Conservation (phyloP, 2,888 invertebrate genomes). For the Cynaeus angustus region DNA sequence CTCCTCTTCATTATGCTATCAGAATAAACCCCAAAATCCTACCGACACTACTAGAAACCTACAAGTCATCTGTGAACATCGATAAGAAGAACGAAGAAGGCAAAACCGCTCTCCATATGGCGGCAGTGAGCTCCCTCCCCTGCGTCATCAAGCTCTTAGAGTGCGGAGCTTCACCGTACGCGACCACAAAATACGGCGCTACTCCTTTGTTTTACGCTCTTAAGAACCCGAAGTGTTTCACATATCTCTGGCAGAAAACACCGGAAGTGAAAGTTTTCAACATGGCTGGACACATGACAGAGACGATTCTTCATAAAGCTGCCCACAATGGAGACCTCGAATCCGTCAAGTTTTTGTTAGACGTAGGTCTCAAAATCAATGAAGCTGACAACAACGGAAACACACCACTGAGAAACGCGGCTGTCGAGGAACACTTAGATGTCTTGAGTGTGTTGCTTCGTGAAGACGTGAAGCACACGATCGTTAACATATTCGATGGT, state of each 20-base stretch:
- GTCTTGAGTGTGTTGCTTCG: background rate
- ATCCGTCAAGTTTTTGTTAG: conserved; percentile 6
- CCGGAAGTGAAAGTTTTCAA: background rate
- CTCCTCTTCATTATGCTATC: background rate
- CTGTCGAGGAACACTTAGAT: background rate
- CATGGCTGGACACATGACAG: background rate
- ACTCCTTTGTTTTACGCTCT: background rate
- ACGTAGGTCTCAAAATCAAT: background rate
- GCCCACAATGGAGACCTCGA: conserved; percentile 2
- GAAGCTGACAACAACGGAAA: background rate
- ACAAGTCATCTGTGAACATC: background rate
- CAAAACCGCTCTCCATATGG: background rate
- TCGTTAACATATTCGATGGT: too few species aligned
- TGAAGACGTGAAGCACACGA: too few species aligned
- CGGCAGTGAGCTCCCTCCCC: conserved; percentile 1
- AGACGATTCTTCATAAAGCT: conserved; percentile 10
- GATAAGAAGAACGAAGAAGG: background rate
- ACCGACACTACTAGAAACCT: too few species aligned
- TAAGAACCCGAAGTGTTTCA: background rate
- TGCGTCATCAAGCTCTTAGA: background rate
- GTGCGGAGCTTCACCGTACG: background rate
- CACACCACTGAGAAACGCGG: background rate
- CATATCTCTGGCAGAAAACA: background rate
- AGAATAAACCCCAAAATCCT: background rate
- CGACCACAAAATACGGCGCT: background rate